A percentile compares a stretch with the other conserved stretches of the same genome.
Conservation (phyloP, 2,113 vertebrate genomes). For the Butorides virescens region DNA sequence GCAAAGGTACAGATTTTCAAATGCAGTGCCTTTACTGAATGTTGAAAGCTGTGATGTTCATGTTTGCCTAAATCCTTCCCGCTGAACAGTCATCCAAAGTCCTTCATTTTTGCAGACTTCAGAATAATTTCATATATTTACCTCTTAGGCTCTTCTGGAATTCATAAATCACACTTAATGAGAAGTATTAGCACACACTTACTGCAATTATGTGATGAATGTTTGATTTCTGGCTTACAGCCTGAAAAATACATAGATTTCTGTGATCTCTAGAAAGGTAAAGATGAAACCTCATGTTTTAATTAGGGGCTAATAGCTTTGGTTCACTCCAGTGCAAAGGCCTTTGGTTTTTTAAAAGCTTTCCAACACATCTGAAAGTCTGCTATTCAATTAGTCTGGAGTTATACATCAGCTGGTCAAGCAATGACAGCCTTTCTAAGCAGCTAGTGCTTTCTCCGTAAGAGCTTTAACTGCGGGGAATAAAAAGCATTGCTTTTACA, state of each 20-base stretch:
- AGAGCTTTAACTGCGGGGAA: neutral
- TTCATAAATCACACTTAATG: conserved; percentile 63
- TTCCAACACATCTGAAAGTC: conserved; percentile 18
- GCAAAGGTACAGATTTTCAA: neutral
- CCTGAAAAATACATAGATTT: conserved; percentile 64
- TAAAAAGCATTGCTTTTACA: neutral
- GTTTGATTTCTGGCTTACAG: conserved; percentile 61
- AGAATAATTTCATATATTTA: conserved; percentile 59
- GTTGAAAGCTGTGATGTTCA: neutral
- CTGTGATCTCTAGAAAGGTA: conserved; percentile 59
- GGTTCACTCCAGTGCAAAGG: conserved; percentile 39
- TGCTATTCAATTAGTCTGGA: conserved; percentile 18
- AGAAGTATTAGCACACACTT: conserved; percentile 56
- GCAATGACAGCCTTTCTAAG: neutral
- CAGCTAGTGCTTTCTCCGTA: neutral
- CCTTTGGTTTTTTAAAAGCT: conserved; percentile 38
- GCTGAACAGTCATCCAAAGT: neutral
- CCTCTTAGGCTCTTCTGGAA: conserved; percentile 31
- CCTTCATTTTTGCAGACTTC: conserved; percentile 38
- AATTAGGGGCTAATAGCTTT: conserved; percentile 62
- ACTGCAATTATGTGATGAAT: conserved; percentile 57
- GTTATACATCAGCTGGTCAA: conserved; percentile 23
- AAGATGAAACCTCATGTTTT: conserved; percentile 56
- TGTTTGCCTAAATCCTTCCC: neutral
- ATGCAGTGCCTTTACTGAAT: neutral